Evolutionary conservation across 2,888 invertebrate species (phyloP), one percentile per base, ranked within the genome.

Genomic region (Oegoconia quadripuncta): DNA sequence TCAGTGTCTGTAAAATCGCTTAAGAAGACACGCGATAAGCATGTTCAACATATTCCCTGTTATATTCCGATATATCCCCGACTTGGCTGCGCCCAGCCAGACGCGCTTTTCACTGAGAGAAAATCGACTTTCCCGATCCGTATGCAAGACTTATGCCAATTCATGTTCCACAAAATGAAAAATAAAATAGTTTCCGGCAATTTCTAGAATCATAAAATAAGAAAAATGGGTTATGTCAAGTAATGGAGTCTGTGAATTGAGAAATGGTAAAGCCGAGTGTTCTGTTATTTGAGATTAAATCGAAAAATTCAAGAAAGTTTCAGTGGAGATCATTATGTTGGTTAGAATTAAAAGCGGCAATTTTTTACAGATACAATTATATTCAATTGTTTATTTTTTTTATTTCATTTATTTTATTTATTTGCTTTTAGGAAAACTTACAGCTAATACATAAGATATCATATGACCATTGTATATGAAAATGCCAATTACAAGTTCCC

Each of bases 101-200:
- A 46, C 36, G 44, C 42, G 44, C 42, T 37, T 43, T 34, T 42
- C 47, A 39, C 39, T 23, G 46, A 48, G 48, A 52, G 57, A 63
- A 66, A 64, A 63, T 65, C 50, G 58, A 54, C 52, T 61, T 59
- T 54, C 38, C 38, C 42, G 36, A 48, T 51, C 49, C 47, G 46
- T 31, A 40, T 45, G 28, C 34, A 37, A 16, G 42, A 50, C 52
- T 56, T 54, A 53, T 46, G 50, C 42, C 52, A 45, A 64, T 56
- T 59, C 54, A 40, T 47, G 41, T 59, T 41, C 39, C 34, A 41
- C 25, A 44, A 44, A 38, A 47, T 49, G 42, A 53, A 41, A 55
- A 59, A 61, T 48, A 48, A 50, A 47, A 37, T 33, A 34, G 12
- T 16, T 13, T 13, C 17, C 7, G 7, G 6, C 11, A 16, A 27